Conservation (phyloP, 1,140 invertebrate genomes). For the Aphelenchoides fujianensis region DNA sequence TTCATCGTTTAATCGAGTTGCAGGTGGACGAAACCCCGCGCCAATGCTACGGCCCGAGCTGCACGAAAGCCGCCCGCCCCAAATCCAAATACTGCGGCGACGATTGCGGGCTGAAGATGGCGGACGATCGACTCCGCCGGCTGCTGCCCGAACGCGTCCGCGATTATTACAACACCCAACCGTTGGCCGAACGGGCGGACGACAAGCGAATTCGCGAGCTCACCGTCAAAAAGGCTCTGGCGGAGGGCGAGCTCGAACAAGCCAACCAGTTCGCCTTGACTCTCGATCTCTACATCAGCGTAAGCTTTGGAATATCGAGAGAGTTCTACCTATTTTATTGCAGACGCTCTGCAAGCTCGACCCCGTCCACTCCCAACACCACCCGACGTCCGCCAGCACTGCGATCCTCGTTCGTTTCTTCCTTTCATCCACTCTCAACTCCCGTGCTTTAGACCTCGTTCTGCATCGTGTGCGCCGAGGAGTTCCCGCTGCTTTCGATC, state of each 20-base stretch:
- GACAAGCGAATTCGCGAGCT: conserved; percentile 17
- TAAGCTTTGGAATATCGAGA: no score
- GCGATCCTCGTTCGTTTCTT: no score
- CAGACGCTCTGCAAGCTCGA: no score
- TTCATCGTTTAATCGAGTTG: neutral
- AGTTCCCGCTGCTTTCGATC: conserved; percentile 27
- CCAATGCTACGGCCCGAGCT: conserved; percentile 88
- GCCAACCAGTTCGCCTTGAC: neutral
- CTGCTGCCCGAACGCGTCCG: conserved; percentile 35
- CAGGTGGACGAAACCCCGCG: conserved; percentile 19
- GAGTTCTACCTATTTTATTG: no score
- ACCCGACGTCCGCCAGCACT: no score
- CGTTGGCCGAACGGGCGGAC: conserved; percentile 23
- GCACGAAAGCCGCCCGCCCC: conserved; percentile 73
- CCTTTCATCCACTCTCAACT: no score
- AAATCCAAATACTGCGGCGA: conserved; percentile 93
- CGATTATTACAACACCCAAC: conserved; percentile 17
- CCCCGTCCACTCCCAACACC: no score
- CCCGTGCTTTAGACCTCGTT: conserved; percentile 23
- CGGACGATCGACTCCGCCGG: conserved; percentile 65
- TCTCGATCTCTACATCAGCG: neutral
- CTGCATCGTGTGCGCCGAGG: conserved; percentile 46
- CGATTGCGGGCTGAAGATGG: conserved; percentile 84
- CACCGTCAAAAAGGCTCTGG: conserved; percentile 4
- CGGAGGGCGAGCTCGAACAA: conserved; percentile 22